Conservation (phyloP, 2,113 vertebrate species). For the Neomonachus schauinslandi region DNA sequence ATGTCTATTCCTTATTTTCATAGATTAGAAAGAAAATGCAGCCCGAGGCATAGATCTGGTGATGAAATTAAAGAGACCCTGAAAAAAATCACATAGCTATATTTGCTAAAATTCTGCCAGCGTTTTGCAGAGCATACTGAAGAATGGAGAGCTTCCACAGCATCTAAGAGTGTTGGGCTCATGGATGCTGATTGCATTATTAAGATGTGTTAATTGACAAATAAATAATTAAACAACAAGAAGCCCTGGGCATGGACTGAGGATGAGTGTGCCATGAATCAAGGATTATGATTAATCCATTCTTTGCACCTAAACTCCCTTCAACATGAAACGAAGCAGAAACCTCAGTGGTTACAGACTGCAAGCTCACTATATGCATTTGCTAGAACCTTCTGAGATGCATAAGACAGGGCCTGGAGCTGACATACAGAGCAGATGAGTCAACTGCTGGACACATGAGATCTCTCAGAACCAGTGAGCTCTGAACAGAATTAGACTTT, state of each 20-base stretch:
- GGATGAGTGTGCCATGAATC: background rate
- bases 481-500: background rate
- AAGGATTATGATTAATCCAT: background rate
- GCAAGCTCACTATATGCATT: background rate
- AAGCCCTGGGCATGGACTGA: background rate
- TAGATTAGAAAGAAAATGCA: background rate
- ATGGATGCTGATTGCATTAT: background rate
- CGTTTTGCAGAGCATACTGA: background rate
- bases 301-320: background rate
- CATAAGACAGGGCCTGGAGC: background rate
- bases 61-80: background rate
- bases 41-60: background rate
- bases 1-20: conserved; percentile 34
- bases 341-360: background rate
- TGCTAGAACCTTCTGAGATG: background rate
- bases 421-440: too few species aligned
- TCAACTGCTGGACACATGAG: background rate
- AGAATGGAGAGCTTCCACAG: background rate
- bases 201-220: background rate
- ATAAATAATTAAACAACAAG: conserved; percentile 4
- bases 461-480: background rate
- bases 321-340: background rate
- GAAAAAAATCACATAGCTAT: background rate
- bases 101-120: conserved; percentile 20
- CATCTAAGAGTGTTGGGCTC: background rate